Evolutionary conservation across 2,888 invertebrate genomes (phyloP).

Genomic region (Epistrophe eligans): DNA sequence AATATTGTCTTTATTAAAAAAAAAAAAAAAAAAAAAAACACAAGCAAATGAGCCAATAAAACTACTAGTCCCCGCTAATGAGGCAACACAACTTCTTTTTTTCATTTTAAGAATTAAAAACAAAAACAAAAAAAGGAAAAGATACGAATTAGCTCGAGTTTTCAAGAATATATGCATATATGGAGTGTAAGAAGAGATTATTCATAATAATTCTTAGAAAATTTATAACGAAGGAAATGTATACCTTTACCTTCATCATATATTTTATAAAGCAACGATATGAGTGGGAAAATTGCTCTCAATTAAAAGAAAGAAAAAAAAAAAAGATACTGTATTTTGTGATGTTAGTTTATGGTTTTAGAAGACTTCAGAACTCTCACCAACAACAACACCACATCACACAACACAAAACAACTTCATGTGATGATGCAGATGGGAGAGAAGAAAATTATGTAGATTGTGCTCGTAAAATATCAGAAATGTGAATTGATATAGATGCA

Average conservation of each 20-base stretch:
- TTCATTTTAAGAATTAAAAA: background rate
- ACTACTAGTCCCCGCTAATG: constrained; percentile 60
- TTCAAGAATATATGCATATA: background rate
- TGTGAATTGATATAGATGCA: background rate
- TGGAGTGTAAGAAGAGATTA: constrained; percentile 23
- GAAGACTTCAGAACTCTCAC: background rate
- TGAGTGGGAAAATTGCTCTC: constrained; percentile 40
- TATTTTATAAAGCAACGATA: background rate
- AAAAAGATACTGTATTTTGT: background rate
- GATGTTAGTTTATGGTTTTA: constrained; percentile 7
- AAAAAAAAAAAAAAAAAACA: constrained; percentile 12
- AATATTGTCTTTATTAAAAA: constrained; percentile 2
- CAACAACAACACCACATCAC: background rate
- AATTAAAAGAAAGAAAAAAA: constrained; percentile 6
- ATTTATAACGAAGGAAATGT: constrained; percentile 38
- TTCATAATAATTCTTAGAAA: constrained; percentile 52
- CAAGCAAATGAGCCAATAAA: constrained; percentile 62
- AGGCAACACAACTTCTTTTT: constrained; percentile 59
- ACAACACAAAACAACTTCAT: background rate
- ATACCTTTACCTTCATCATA: background rate
- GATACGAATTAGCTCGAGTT: constrained; percentile 44
- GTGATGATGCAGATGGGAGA: background rate
- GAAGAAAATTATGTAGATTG: constrained; percentile 41
- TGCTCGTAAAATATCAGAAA: constrained; percentile 43
- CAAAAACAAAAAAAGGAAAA: too few species aligned